Evolutionary conservation across 2,113 vertebrate genomes (phyloP).

Genomic region (Anhinga rufa): DNA sequence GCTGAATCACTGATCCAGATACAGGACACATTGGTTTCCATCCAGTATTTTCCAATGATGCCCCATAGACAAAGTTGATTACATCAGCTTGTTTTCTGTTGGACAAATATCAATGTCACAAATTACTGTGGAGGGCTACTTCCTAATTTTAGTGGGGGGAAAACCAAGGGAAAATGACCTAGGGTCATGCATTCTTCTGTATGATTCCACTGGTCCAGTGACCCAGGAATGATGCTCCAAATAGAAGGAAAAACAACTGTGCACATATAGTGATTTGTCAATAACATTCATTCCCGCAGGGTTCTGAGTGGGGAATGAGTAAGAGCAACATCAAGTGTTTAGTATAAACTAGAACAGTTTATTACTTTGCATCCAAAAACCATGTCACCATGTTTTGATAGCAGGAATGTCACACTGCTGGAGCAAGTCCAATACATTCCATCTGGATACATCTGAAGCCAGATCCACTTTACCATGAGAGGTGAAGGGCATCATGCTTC

Average conservation of each 20-base stretch:
- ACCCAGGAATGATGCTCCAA: not conserved
- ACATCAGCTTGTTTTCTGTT: not conserved
- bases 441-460: not conserved
- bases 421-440: not conserved
- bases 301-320: not conserved
- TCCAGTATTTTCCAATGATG: not conserved
- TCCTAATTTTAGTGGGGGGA: not conserved
- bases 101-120: not conserved
- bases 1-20: not conserved
- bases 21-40: not conserved
- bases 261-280: not conserved
- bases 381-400: rapidly evolving
- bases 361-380: not conserved
- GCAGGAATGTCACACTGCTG: not conserved
- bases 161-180: not conserved
- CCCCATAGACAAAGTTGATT: not conserved
- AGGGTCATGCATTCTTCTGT: not conserved
- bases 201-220: not conserved
- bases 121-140: not conserved
- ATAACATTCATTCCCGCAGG: not conserved
- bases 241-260: not conserved
- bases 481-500: not conserved
- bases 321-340: not conserved
- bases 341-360: not conserved
- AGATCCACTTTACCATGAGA: not conserved